Evolutionary conservation across 2,888 invertebrate species (phyloP), one percentile per base, ranked within the genome.

Genomic region (Junonia oenone): DNA sequence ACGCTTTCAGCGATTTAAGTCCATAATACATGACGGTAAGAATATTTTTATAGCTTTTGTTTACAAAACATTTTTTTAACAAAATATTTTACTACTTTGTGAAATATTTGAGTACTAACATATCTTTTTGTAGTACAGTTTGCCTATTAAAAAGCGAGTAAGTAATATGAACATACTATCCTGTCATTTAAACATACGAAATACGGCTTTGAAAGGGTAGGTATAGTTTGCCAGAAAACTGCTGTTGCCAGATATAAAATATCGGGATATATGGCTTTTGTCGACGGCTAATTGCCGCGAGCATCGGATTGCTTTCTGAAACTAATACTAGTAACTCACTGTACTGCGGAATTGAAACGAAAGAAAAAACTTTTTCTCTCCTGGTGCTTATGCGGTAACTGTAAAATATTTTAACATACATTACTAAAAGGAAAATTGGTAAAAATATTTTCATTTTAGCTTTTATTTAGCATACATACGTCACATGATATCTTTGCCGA

Each of bases 321-420:
- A 33, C 51, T 27, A 52, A 45, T 52, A 52, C 45, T 45, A 26
- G 51, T n/a, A 45, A 52, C 51, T 52, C 27, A 35, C 35, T 11
- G n/a, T 13, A n/a, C 11, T 31, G 31, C 13, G 5, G 35, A 13
- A 35, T 13, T 13, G 35, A 13, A 35, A n/a, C 6, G 14, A 35
- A n/a, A 31, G 13, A 35, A 35, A 13, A 6, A 6, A 35, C 5
- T 14, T 13, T 6, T 35, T 6, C 13, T 14, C 6, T 5, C 5
- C 22, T 22, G 2, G 22, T 5, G 22, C 22, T 5, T 22, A 5
- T 22, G 2, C 2, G 22, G 22, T 22, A 22, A 22, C 2, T 3
- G 22, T 22, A 22, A 22, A n/a, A n/a, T n/a, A n/a, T n/a, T n/a
- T n/a, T n/a, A n/a, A n/a, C n/a, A n/a, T n/a, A n/a, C n/a, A n/a